Evolutionary conservation across 1,140 invertebrate genomes (phyloP), one percentile per base, ranked within the genome.

Genomic region (Atta cephalotes): DNA sequence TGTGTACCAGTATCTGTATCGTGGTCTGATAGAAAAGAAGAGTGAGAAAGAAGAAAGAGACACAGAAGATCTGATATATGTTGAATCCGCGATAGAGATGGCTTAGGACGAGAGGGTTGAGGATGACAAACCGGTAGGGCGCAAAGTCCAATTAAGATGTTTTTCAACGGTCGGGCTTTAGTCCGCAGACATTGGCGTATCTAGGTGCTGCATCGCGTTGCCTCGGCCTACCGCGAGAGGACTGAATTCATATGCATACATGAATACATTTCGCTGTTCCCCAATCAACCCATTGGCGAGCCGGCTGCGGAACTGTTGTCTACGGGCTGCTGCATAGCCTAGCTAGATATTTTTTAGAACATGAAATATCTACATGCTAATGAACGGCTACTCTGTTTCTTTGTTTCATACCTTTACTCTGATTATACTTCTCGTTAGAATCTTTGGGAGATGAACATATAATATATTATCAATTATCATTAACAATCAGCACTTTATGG

Each of bases 161-260:
- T 92, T 92, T 92, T 92, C 90, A 88, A 86, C 84, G 62, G 81
- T 60, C 68, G 65, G 49, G 90, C 72, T 88, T 88, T 88, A 82
- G 81, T 39, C 45, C 65, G 66, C 87, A 90, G 85, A 88, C 82
- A 88, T 87, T 82, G 66, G 63, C 78, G 80, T 91, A 84, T 90
- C 72, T 85, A 77, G 88, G 74, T 77, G 5, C 51, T 18, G 16
- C 53, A 72, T 74, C 66, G 35, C 88, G 80, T 72, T 79, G 56
- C 60, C 82, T 53, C 72, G 21, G 63, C 78, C 70, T 84, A 76
- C 70, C 39, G 70, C 51, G 63, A 76, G 70, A 84, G 70, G n/a
- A 63, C 86, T 88, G 92, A 92, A 92, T 92, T 92, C 92, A 92
- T 92, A 92, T 92, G 92, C 92, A 92, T 92, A 92, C 88, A 92